Evolutionary conservation across 2,888 invertebrate species (phyloP).

Genomic region (Xestia xanthographa): DNA sequence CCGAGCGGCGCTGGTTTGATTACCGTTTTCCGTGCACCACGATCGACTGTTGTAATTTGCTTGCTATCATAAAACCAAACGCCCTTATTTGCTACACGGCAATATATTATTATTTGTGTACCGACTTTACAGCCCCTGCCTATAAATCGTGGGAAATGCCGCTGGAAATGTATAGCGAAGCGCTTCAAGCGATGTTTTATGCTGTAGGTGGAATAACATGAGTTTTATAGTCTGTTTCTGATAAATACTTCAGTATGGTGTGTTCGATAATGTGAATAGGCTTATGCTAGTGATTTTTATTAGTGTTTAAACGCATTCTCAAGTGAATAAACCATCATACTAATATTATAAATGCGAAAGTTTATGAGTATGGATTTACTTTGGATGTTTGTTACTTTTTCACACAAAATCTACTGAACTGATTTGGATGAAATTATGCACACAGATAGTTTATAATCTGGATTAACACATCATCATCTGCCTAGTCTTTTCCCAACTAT

Average conservation of each 20-base stretch:
- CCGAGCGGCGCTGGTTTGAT: constrained; percentile 77
- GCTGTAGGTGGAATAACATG: constrained; percentile 11
- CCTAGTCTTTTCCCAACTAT: too few species aligned
- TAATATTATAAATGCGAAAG: too few species aligned
- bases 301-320: neutral
- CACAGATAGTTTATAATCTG: too few species aligned
- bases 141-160: constrained; percentile 55
- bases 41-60: constrained; percentile 82
- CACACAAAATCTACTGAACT: too few species aligned
- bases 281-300: neutral
- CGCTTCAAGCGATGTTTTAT: constrained; percentile 40
- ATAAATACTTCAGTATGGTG: constrained; percentile 6
- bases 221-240: constrained; percentile 23
- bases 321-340: neutral
- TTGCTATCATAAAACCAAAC: constrained; percentile 79
- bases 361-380: too few species aligned
- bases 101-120: constrained; percentile 68
- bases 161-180: constrained; percentile 37
- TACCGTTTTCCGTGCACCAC: constrained; percentile 83
- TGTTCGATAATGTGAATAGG: constrained; percentile 12
- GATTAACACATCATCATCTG: too few species aligned
- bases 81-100: constrained; percentile 74
- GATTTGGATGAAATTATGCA: too few species aligned
- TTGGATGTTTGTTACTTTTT: too few species aligned
- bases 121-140: constrained; percentile 50